Base-by-base conservation (phyloP, 2,888 invertebrate genomes). In the Ditylenchus weischeri region DNA sequence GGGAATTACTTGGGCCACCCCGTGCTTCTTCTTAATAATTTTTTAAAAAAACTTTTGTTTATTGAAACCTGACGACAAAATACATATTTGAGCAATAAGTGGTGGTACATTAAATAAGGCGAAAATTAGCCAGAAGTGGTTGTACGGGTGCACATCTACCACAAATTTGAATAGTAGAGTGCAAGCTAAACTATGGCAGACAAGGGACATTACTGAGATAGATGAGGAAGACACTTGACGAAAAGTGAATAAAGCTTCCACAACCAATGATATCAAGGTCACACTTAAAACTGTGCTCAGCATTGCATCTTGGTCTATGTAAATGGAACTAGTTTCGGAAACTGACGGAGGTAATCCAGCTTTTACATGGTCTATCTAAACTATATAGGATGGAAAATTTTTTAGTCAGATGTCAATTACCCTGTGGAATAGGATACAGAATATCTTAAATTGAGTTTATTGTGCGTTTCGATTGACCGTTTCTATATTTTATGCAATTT, bases 261-360 rank as follows among this genome's bases (percentile, higher is more conserved):
- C 83, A 71, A 87, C 84, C 76, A 89, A 86, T 75, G 89, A 85
- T 66, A 87, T 88, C 75, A 89, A 82, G 19, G 89, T 87, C 69
- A 89, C 83, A 15, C 68, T 68, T 0, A 79, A 59, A 19, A 71
- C 67, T 19, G 78, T 76, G n/a, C 67, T 70, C 43, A 78, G 73
- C 0, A 70, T 71, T 0, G 76, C 74, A 59, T 72, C 63, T 0
- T 70, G 61, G 59, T 76, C 73, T 49, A 76, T 76, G 15, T 66
- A 35, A 8, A 67, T 60, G 19, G 60, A 62, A 6, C 59, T 57
- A 15, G 65, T 69, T 18, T 47, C 64, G 35, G 35, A 19, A 7
- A 43, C 63, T 19, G 57, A 23, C n/a, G 29, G 54, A 54, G 74
- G 68, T 19, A 77, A 59, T 0, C 70, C 65, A 1, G 75, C 69